phyloP scores from a whole-genome alignment of 2,888 invertebrate species.

The Macropis europaea region DNA sequence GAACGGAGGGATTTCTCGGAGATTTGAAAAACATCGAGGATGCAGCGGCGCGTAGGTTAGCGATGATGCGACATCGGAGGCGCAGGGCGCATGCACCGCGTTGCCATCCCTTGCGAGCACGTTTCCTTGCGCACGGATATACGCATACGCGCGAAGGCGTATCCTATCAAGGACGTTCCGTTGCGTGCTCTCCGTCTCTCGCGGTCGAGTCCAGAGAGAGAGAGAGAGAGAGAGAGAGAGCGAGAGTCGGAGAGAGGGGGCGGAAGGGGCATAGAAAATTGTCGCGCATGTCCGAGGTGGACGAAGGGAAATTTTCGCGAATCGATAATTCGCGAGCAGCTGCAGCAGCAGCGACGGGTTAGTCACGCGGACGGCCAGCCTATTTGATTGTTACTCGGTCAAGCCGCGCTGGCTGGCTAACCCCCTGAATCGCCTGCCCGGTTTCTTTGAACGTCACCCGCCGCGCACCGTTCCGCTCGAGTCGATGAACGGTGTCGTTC shows the following conservation, averaged over 20 bases:
- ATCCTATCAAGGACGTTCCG: slow-evolving; percentile 45
- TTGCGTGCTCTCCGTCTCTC: slow-evolving; percentile 47
- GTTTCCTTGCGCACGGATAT: slow-evolving; percentile 29
- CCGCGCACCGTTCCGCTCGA: no score
- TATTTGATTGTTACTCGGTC: slow-evolving; percentile 65
- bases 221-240: no score
- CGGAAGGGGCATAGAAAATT: no score
- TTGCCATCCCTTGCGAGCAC: slow-evolving; percentile 11
- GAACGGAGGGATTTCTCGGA: no score
- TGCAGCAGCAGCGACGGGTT: slow-evolving; percentile 72
- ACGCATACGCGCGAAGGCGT: slow-evolving; percentile 55
- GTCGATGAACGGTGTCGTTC: no score
- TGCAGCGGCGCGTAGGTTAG: neutral
- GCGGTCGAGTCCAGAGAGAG: no score
- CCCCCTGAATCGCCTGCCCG: slow-evolving; percentile 11
- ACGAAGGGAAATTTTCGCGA: slow-evolving; percentile 70
- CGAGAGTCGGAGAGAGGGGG: no score
- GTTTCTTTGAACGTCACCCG: neutral
- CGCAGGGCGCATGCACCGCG: slow-evolving; percentile 26
- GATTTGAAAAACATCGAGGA: no score
- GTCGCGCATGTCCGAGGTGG: slow-evolving; percentile 65
- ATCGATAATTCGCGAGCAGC: slow-evolving; percentile 77
- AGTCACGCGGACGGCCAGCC: slow-evolving; percentile 73
- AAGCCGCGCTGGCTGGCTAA: slow-evolving; percentile 11
- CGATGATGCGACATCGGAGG: slow-evolving; percentile 12